These are phyloP conservation scores for Chelonus formosanus DNA, from an alignment of 2,888 invertebrate species.

Conservation along the genomic window DNA sequence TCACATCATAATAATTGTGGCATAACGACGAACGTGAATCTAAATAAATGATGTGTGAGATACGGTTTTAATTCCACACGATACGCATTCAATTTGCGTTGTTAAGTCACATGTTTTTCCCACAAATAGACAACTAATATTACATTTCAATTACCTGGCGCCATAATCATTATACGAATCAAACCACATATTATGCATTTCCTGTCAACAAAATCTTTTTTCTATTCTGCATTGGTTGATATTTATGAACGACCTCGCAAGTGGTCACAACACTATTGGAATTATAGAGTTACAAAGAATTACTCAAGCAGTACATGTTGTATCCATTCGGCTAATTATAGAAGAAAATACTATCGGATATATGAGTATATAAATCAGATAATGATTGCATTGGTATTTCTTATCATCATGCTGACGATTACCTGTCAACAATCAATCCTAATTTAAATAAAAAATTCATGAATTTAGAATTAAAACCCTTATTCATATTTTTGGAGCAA, in stretches of 20 bases:
- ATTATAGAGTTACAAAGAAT: too few relatives aligned
- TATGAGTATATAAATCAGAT: too few relatives aligned
- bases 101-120: not conserved
- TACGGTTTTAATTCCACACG: not conserved
- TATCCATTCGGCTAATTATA: too few relatives aligned
- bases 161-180: not conserved
- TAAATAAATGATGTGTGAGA: not conserved
- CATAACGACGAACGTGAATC: not conserved
- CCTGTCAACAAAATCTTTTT: not conserved
- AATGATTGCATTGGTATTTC: too few relatives aligned
- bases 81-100: not conserved
- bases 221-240: not conserved
- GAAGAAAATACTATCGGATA: too few relatives aligned
- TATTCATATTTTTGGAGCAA: too few relatives aligned
- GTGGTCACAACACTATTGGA: too few relatives aligned
- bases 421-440: too few relatives aligned
- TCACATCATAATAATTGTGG: not conserved
- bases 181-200: not conserved
- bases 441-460: too few relatives aligned
- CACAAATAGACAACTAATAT: constrained; percentile 4
- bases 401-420: too few relatives aligned
- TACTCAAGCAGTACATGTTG: too few relatives aligned
- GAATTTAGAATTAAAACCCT: too few relatives aligned
- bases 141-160: constrained; percentile 19
- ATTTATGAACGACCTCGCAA: not conserved